Base-by-base conservation (phyloP, 1,140 invertebrate genomes). In the Brachionus angularis region DNA sequence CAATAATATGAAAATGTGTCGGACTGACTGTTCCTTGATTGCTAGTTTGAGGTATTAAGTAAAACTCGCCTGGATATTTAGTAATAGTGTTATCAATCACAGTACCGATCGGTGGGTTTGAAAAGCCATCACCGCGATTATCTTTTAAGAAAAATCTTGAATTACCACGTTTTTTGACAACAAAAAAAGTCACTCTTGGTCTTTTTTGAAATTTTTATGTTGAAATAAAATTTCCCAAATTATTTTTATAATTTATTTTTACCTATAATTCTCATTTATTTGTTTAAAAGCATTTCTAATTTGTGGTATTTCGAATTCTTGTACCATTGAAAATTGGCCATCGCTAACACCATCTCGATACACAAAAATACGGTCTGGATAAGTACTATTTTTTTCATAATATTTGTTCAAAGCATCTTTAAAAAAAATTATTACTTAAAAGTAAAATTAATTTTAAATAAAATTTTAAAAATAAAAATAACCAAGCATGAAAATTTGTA, bases 291-390 rank as follows among this genome's bases (percentile, higher is more conserved):
- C 46, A 16, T 23, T 5, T 16, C 39, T 33, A 29, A 70, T 18
- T 53, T 70, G 67, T 0, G 47, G 16, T 42, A 71, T 39, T 39
- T 71, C 70, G 5, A 21, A 21, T 44, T 71, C 70, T 18, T 58
- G 3, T 3, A 71, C 39, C 8, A n/a, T 75, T 2, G 86, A 82
- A 3, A 96, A 75, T 77, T 93, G 89, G 0, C 91, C 91, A 81
- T 96, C 91, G 16, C 91, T 88, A 1, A 96, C 89, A 29, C 93
- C 93, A 83, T 97, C 93, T 71, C 93, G 84, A 81, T 87, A 96
- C n/a, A 96, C 86, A 7, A 96, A 84, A 31, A 96, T 55, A 14
- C 52, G 36, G 21, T 71, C 70, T 18, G 70, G 70, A 39, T 50
- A 50, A 3, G 67, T 39, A 25, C 44, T 53, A 14, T 70, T 70